Percentiles rank a stretch among this genome's conserved stretches.
These are phyloP conservation scores for Garra rufa DNA, from an alignment of 2,113 vertebrate genomes.

Conservation along the genomic window DNA sequence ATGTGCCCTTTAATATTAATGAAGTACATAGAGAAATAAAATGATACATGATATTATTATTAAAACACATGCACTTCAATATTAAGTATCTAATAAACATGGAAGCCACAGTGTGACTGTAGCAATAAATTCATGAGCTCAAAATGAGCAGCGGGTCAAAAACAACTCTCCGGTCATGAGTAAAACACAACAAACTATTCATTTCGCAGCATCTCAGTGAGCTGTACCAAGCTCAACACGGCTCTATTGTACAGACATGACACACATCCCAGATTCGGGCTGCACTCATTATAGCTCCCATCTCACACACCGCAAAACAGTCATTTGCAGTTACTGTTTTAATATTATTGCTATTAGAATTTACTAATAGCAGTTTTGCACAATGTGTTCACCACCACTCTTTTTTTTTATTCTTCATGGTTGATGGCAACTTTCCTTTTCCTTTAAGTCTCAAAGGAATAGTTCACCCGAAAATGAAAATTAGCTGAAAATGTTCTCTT, in stretches of 20 bases:
- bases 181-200: conserved; percentile 39
- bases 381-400: too few relatives aligned
- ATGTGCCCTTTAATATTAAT: not conserved
- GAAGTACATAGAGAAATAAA: not conserved
- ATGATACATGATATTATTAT: not conserved
- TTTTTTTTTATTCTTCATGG: too few relatives aligned
- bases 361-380: not conserved
- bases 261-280: not conserved
- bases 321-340: not conserved
- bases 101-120: not conserved
- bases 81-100: not conserved
- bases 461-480: not conserved
- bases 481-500: too few relatives aligned
- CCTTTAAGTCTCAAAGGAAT: not conserved
- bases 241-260: conserved; percentile 26
- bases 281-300: not conserved
- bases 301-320: not conserved
- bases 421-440: not conserved
- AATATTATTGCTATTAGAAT: not conserved
- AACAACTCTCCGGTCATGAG: not conserved
- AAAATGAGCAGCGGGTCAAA: not conserved
- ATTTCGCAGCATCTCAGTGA: not conserved
- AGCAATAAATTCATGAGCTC: not conserved
- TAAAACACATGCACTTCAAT: not conserved
- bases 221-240: conserved; percentile 12